phyloP scores from a whole-genome alignment of 1,140 invertebrate genomes.

The Drosophila bocki region DNA sequence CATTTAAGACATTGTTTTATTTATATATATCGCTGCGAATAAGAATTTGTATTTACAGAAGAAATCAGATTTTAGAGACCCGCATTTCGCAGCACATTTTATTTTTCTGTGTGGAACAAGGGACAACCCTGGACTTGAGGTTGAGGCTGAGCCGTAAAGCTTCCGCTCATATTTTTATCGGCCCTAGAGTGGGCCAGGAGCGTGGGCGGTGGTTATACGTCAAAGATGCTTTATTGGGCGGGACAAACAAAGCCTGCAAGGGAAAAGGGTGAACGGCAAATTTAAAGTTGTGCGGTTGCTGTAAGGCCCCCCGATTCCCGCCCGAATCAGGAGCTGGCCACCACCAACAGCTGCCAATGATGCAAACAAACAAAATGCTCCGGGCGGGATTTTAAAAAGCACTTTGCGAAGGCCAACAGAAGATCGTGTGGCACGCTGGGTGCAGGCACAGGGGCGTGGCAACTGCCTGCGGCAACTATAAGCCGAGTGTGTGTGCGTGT shows the following conservation, averaged over 20 bases:
- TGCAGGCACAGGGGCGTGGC: constrained; percentile 1
- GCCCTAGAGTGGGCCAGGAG: constrained; percentile 10
- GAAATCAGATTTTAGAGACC: neutral
- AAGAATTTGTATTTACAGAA: neutral
- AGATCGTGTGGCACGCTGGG: constrained; percentile 19
- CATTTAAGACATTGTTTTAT: neutral
- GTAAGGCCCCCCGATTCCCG: constrained; percentile 6
- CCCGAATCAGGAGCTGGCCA: constrained; percentile 37
- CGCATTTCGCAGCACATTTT: constrained; percentile 4
- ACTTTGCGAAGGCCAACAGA: constrained; percentile 71
- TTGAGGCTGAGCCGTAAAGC: constrained; percentile 42
- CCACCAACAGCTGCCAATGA: constrained; percentile 62
- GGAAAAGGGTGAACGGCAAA: constrained; percentile 46
- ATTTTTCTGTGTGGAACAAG: constrained; percentile 17
- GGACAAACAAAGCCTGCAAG: constrained; percentile 68
- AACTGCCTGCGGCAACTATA: constrained; percentile 22
- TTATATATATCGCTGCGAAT: neutral
- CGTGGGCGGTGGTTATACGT: constrained; percentile 54
- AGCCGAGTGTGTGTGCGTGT: constrained; percentile 14
- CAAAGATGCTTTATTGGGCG: constrained; percentile 79
- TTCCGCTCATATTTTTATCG: constrained; percentile 70
- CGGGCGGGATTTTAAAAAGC: constrained; percentile 78
- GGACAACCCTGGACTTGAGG: constrained; percentile 25
- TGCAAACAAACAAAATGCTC: constrained; percentile 75
- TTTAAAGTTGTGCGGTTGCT: constrained; percentile 81